Evolutionary conservation across 2,888 invertebrate species (phyloP), one percentile per base, ranked within the genome.

Genomic region (Hartigia nigra): DNA sequence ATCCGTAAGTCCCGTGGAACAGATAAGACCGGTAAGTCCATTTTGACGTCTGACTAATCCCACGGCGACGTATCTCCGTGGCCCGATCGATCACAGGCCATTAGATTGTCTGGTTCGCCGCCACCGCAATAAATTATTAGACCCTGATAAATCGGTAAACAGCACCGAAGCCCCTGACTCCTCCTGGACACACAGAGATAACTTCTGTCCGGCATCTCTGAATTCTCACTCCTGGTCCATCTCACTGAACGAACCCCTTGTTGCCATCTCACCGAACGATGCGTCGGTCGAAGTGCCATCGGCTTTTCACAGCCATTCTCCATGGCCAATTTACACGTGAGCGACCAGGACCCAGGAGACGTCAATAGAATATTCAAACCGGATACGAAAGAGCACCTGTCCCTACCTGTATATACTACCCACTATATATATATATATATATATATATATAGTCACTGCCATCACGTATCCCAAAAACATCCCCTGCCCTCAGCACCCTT

Each of bases 131-230:
- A 84, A 87, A 85, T 86, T 86, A 88, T 87, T 86, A 76, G 84
- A 84, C 75, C 76, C 83, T 79, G 84, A 86, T 86, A 85, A 88
- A 87, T 87, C 81, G 82, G 84, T 84, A 85, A 87, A 84, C 81
- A 84, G 83, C 70, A 36, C 35, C 55, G n/a, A 2, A 55, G 55
- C 55, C 35, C 35, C 35, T 35, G 35, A 35, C 35, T 35, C 35
- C 35, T 55, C 55, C 55, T 55, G 55, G 23, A 55, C 55, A 23
- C 23, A 23, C 55, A 23, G 55, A 55, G 55, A 55, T 55, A 55
- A 55, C 55, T 55, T 55, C 23, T 55, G 55, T 9, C 55, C 2
- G 55, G 55, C 55, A 55, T 55, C 55, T 55, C 55, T 23, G 14
- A 55, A 55, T 55, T 55, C 23, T 23, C 55, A 55, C 55, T 55